phyloP scores from a whole-genome alignment of 2,888 invertebrate species.

The Xanthostigma xanthostigma region DNA sequence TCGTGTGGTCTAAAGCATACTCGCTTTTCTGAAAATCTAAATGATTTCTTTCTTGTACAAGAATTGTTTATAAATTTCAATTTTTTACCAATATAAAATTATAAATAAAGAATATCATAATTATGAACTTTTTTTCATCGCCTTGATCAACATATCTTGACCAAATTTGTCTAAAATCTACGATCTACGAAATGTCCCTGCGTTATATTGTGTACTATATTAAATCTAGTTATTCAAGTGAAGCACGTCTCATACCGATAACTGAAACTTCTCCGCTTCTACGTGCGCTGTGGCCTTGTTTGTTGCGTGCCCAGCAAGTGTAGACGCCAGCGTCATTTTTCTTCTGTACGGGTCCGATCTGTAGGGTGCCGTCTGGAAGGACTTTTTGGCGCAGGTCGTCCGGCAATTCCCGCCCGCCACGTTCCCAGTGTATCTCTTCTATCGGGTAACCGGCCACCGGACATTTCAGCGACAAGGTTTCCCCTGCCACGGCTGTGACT shows the following conservation, averaged over 20 bases:
- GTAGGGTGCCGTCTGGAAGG: conserved; percentile 55
- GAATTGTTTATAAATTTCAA: no score
- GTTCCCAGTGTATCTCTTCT: conserved; percentile 66
- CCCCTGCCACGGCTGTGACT: conserved; percentile 67
- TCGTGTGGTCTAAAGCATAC: no score
- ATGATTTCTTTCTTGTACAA: no score
- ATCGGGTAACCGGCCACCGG: conserved; percentile 74
- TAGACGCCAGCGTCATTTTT: conserved; percentile 61
- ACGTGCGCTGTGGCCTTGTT: conserved; percentile 58
- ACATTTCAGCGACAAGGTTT: conserved; percentile 57
- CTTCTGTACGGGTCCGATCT: conserved; percentile 62
- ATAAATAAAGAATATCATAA: no score
- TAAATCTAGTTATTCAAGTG: background rate
- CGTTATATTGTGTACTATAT: no score
- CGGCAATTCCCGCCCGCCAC: conserved; percentile 57
- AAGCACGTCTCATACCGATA: conserved; percentile 44
- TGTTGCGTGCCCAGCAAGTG: conserved; percentile 65
- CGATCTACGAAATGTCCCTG: no score
- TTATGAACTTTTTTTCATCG: no score
- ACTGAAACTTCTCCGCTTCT: conserved; percentile 61
- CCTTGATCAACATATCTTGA: no score
- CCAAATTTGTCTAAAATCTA: no score
- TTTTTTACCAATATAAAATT: no score
- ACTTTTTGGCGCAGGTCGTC: conserved; percentile 66
- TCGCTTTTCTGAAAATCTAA: no score